phyloP scores from a whole-genome alignment of 2,888 invertebrate genomes.

The Hipparchia semele region DNA sequence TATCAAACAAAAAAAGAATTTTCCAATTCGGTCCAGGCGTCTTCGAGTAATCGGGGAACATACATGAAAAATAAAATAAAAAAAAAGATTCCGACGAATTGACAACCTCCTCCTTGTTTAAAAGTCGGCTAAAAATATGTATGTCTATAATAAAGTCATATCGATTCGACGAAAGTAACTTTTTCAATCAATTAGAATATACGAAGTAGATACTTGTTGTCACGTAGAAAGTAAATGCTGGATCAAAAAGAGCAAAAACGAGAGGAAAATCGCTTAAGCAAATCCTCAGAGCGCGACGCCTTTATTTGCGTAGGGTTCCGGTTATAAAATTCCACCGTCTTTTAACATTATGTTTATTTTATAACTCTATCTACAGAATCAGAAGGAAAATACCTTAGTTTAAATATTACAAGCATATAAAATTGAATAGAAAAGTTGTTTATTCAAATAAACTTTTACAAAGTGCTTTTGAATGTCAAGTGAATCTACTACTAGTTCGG shows the following conservation, averaged over 20 bases:
- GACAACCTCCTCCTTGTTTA: too few relatives aligned
- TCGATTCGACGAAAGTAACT: not conserved
- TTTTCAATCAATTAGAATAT: constrained; percentile 4
- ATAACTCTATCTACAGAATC: constrained; percentile 4
- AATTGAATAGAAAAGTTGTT: too few relatives aligned
- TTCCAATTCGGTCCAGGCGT: too few relatives aligned
- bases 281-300: constrained; percentile 26
- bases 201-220: constrained; percentile 4
- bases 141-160: not conserved
- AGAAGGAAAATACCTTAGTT: not conserved
- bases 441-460: too few relatives aligned
- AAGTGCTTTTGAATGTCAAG: too few relatives aligned
- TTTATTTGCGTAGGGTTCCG: constrained; percentile 19
- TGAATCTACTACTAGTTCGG: too few relatives aligned
- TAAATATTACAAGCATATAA: too few relatives aligned
- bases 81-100: too few relatives aligned
- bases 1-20: too few relatives aligned
- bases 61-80: too few relatives aligned
- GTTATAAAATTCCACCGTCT: constrained; percentile 20
- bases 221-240: constrained; percentile 31
- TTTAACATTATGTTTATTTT: constrained; percentile 18
- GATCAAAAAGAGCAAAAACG: constrained; percentile 33
- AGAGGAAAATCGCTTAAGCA: constrained; percentile 35
- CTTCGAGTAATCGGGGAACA: too few relatives aligned
- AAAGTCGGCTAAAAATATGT: too few relatives aligned